Evolutionary conservation across 2,113 vertebrate species (phyloP), one percentile per base, ranked within the genome.

Genomic region (Capreolus pygargus): DNA sequence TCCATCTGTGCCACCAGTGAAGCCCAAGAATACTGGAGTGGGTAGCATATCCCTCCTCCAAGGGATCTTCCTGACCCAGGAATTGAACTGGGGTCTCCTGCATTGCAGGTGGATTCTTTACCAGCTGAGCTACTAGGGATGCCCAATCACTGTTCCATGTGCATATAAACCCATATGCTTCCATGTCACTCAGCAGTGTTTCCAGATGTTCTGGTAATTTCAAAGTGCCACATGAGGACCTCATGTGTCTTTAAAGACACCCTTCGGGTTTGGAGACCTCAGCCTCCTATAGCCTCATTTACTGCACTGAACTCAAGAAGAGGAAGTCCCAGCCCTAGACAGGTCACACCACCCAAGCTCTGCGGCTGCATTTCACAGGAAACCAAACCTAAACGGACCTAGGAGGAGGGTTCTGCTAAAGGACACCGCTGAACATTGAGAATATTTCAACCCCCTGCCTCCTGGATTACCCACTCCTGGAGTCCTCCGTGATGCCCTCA

Each of bases 321-420:
- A 98, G 98, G 98, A 98, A 98, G 97, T 94, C 43, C 89, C 43
- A 15, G n/a, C 45, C 47, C 7, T 14, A 28, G 61, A 19, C 23
- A 30, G 76, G 83, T 84, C 96, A 90, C 3, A 85, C 61, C 91
- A 83, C 89, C 67, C 83, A 43, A 23, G 61, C 89, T 81, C 97
- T 97, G 97, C 50, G 89, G 98, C 95, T 79, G 19, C 23, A 12
- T 45, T 78, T 96, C 91, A 97, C 97, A 97, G 95, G 83, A 98
- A 98, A 95, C 79, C 86, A 93, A 67, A 76, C 89, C 79, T 78
- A 86, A 92, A 58, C 45, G 3, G 54, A 83, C 36, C 52, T 33
- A 21, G 13, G 83, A 89, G 64, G 52, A 74, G 55, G 39, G 43
- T 67, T 89, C 79, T 84, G 91, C 82, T 61, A 1, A 57, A 95